Conservation (phyloP, 2,888 invertebrate species). For the Pristionchus maxplancki region DNA sequence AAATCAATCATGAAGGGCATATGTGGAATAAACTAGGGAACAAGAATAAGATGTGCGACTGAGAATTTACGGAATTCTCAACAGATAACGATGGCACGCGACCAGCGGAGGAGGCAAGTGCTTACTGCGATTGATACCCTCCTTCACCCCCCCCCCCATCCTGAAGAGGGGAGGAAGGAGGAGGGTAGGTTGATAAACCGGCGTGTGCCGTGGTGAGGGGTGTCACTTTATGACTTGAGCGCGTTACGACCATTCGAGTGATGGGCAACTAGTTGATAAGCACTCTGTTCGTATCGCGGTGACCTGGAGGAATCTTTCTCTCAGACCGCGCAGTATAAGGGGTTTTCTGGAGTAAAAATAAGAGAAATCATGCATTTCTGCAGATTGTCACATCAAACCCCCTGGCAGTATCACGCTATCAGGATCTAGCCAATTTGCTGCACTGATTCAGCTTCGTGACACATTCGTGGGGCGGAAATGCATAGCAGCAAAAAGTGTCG, state of each 20-base stretch:
- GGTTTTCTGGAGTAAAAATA: too few relatives aligned
- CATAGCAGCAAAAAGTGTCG: background rate
- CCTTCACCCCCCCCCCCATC: too few relatives aligned
- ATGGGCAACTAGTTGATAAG: slow-evolving; percentile 5
- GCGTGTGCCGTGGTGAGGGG: background rate
- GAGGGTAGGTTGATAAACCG: background rate
- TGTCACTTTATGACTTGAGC: slow-evolving; percentile 26
- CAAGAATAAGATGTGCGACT: background rate
- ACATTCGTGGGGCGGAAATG: background rate
- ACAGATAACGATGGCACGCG: slow-evolving; percentile 3
- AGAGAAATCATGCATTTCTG: too few relatives aligned
- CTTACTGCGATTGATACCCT: slow-evolving; percentile 31
- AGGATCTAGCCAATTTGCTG: slow-evolving; percentile 30
- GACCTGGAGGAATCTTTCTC: background rate
- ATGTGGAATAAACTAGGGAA: too few relatives aligned
- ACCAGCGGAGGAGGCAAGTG: background rate
- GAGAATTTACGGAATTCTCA: slow-evolving; percentile 4
- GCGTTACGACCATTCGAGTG: background rate
- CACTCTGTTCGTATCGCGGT: background rate
- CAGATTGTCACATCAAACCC: background rate
- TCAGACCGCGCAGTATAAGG: background rate
- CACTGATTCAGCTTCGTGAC: background rate
- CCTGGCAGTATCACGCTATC: background rate
- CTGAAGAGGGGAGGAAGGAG: background rate
- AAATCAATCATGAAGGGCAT: too few relatives aligned